Evolutionary conservation across 2,797 vertebrate genomes (phyloP).

Genomic region (Pempheris klunzingeri): DNA sequence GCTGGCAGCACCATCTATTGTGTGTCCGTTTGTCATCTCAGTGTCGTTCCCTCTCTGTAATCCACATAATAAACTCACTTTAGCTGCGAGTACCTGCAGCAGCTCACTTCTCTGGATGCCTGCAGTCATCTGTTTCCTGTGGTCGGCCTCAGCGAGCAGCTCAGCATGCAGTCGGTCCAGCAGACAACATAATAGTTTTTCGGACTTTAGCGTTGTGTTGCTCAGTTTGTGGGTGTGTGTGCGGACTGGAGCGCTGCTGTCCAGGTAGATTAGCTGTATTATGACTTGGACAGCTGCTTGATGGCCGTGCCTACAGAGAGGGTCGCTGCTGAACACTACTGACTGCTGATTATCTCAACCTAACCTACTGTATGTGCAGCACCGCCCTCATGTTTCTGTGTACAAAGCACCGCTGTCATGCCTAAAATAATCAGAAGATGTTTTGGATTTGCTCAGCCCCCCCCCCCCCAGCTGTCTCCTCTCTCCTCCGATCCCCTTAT

Average conservation of each 20-base stretch:
- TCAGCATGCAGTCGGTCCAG: constrained; percentile 11
- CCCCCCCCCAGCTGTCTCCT: constrained; percentile 19
- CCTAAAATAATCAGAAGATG: constrained; percentile 53
- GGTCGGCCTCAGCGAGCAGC: neutral
- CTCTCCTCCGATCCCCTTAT: constrained; percentile 29
- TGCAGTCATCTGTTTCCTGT: constrained; percentile 58
- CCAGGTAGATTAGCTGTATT: constrained; percentile 23
- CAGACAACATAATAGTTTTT: constrained; percentile 22
- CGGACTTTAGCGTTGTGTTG: constrained; percentile 14
- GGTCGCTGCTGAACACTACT: constrained; percentile 45
- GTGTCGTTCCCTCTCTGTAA: constrained; percentile 34
- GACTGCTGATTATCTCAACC: constrained; percentile 47
- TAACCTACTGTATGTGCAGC: constrained; percentile 19
- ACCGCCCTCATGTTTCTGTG: neutral
- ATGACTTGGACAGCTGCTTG: constrained; percentile 44
- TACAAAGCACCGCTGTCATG: neutral
- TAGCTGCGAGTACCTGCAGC: constrained; percentile 46
- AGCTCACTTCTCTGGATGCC: no score
- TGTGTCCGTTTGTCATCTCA: constrained; percentile 28
- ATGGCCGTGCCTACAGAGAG: constrained; percentile 39
- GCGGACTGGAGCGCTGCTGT: constrained; percentile 25
- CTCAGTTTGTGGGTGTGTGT: constrained; percentile 6
- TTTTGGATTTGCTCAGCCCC: constrained; percentile 53
- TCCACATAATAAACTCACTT: constrained; percentile 33
- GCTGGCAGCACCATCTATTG: constrained; percentile 41